Conservation (phyloP, 2,113 vertebrate species). For the Prionailurus bengalensis region DNA sequence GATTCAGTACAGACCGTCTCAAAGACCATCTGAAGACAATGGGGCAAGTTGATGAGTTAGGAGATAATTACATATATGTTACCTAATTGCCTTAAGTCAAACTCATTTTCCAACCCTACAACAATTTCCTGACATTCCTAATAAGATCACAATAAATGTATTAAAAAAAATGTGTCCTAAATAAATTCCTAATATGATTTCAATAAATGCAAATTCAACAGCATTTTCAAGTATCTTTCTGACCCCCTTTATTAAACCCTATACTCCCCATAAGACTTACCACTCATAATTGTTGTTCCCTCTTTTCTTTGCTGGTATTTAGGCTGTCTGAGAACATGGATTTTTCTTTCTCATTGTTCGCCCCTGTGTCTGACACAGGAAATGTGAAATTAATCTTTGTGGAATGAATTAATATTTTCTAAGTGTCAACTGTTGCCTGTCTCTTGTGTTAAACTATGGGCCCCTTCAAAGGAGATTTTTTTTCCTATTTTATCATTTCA, state of each 20-base stretch:
- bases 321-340: neutral
- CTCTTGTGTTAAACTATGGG: neutral
- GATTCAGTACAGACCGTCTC: neutral
- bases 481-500: neutral
- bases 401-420: slow-evolving; percentile 2
- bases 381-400: neutral
- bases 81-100: neutral
- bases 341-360: slow-evolving; percentile 15
- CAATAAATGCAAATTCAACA: neutral
- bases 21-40: neutral
- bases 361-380: neutral
- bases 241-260: neutral
- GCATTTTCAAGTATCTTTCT: slow-evolving; percentile 12
- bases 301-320: neutral
- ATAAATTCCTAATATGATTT: slow-evolving; percentile 22
- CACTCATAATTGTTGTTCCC: neutral
- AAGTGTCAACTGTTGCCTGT: neutral
- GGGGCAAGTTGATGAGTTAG: neutral
- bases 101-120: neutral
- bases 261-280: neutral
- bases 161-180: neutral
- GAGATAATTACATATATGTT: neutral
- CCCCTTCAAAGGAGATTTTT: neutral
- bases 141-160: neutral
- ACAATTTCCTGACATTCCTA: slow-evolving; percentile 44